Evolutionary conservation across 1,140 invertebrate species (phyloP).

Genomic region (Leptopilina clavipes): DNA sequence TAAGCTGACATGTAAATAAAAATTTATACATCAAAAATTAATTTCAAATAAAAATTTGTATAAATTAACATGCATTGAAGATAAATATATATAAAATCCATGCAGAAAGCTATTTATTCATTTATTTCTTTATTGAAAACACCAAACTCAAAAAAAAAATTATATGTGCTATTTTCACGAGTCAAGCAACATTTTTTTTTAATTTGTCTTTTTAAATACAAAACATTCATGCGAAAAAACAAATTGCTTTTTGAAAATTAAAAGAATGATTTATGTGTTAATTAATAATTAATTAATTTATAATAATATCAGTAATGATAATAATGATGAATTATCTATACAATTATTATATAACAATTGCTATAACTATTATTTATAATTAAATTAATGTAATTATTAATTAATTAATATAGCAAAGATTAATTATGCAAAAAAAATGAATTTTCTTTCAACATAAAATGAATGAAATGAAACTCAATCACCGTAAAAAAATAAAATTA

Average conservation of each 20-base stretch:
- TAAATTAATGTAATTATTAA: no score
- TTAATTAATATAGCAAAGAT: not conserved
- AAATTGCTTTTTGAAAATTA: not conserved
- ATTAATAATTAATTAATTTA: not conserved
- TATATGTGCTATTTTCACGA: not conserved
- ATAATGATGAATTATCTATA: no score
- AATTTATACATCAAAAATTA: not conserved
- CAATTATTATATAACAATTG: not conserved
- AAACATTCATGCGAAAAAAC: not conserved
- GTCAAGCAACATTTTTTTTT: not conserved
- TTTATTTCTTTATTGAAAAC: no score
- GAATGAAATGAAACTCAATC: constrained; percentile 23
- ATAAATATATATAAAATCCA: not conserved
- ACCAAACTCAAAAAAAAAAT: not conserved
- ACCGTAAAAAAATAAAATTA: constrained; percentile 3
- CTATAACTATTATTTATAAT: not conserved
- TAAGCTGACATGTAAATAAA: no score
- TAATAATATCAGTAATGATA: not conserved
- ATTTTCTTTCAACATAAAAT: not conserved
- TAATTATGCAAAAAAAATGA: not conserved
- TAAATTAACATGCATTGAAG: not conserved
- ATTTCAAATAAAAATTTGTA: not conserved
- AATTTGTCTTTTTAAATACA: not conserved
- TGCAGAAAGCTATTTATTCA: not conserved
- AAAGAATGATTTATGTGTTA: not conserved